phyloP scores from a whole-genome alignment of 2,113 vertebrate genomes.

The Dendrocopos noguchii region DNA sequence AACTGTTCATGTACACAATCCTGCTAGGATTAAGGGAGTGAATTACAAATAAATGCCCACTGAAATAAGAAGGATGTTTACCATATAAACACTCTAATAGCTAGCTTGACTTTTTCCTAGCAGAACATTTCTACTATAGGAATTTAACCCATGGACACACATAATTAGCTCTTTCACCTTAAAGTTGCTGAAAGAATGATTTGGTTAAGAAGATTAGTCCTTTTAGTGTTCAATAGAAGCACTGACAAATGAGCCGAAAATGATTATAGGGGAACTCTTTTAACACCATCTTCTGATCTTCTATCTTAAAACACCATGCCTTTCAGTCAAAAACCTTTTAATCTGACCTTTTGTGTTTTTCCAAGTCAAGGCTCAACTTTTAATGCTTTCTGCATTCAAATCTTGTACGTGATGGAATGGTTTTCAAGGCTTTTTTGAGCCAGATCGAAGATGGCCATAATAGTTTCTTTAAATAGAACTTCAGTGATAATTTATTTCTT shows the following conservation, averaged over 20 bases:
- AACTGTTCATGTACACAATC: not conserved
- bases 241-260: constrained; percentile 76
- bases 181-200: constrained; percentile 72
- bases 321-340: constrained; percentile 51
- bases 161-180: constrained; percentile 73
- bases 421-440: not conserved
- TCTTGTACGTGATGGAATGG: not conserved
- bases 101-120: constrained; percentile 19
- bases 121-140: constrained; percentile 22
- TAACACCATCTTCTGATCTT: constrained; percentile 59
- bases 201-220: constrained; percentile 80
- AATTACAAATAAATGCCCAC: not conserved
- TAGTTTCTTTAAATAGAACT: not conserved
- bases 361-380: constrained; percentile 15
- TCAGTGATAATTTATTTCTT: not conserved
- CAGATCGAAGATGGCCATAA: not conserved
- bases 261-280: constrained; percentile 72
- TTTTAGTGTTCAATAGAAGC: constrained; percentile 72
- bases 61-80: not conserved
- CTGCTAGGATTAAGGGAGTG: not conserved
- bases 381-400: constrained; percentile 4
- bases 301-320: constrained; percentile 48
- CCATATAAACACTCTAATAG: not conserved
- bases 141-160: constrained; percentile 39
- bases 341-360: constrained; percentile 8